These are phyloP conservation scores for Leuciscus waleckii DNA, from an alignment of 2,797 vertebrate genomes.

Conservation along the genomic window DNA sequence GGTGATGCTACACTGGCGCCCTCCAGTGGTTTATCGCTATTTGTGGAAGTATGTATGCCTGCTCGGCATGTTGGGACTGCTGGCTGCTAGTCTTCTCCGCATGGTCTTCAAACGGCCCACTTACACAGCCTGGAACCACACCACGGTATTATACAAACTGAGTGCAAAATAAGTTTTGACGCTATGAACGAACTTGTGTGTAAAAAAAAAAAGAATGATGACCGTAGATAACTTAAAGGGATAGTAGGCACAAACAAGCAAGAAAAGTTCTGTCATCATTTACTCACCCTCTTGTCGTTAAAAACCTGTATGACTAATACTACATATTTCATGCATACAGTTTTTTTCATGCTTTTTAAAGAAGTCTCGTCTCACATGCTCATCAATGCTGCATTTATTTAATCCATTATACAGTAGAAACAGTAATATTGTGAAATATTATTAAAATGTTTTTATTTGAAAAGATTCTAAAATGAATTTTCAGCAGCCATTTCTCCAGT, in stretches of 20 bases:
- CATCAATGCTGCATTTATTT: background rate
- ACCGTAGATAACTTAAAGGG: background rate
- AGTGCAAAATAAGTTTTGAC: background rate
- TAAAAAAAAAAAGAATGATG: background rate
- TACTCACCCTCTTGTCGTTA: background rate
- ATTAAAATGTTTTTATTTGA: background rate
- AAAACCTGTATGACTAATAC: background rate
- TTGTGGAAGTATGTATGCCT: slow-evolving; percentile 84
- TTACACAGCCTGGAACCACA: slow-evolving; percentile 84
- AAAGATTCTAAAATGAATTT: slow-evolving; percentile 3
- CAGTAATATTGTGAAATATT: no score
- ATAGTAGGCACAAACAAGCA: background rate
- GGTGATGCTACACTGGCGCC: slow-evolving; percentile 79
- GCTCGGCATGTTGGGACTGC: slow-evolving; percentile 77
- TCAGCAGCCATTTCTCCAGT: background rate
- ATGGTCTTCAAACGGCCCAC: slow-evolving; percentile 76
- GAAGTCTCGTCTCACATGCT: background rate
- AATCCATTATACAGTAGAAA: background rate
- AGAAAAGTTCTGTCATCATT: background rate
- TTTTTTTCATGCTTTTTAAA: background rate
- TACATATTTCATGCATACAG: background rate
- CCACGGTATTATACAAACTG: slow-evolving; percentile 72
- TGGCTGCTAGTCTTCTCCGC: slow-evolving; percentile 74
- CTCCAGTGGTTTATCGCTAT: slow-evolving; percentile 80
- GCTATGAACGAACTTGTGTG: background rate